These are phyloP conservation scores for Cheilosia vernalis DNA, from an alignment of 2,888 invertebrate genomes.

Conservation along the genomic window DNA sequence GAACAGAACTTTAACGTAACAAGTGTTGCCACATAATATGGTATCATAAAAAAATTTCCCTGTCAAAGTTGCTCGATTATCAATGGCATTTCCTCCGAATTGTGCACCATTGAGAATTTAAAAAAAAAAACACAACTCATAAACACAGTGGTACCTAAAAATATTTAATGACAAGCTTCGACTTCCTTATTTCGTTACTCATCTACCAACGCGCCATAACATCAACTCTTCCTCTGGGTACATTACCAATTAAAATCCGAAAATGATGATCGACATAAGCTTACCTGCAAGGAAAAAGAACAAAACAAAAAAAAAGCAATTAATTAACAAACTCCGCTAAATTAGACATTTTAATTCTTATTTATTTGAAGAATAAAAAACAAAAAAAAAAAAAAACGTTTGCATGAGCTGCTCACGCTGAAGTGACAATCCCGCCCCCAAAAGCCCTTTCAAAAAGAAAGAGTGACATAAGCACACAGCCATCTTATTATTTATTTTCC, in stretches of 20 bases:
- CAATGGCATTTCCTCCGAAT: too few relatives aligned
- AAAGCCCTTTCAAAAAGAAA: slow-evolving; percentile 45
- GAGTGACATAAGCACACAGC: slow-evolving; percentile 40
- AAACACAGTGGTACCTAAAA: neutral
- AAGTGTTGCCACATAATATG: too few relatives aligned
- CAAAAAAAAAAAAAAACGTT: slow-evolving; percentile 1
- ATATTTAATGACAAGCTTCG: neutral
- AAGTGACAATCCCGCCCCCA: slow-evolving; percentile 34
- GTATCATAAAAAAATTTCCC: too few relatives aligned
- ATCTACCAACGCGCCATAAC: neutral
- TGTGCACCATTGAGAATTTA: too few relatives aligned
- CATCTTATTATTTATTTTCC: slow-evolving; percentile 64
- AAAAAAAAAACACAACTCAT: too few relatives aligned
- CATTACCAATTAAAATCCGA: neutral
- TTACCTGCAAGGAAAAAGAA: slow-evolving; percentile 67
- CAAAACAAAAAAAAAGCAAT: slow-evolving; percentile 22
- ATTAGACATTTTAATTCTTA: slow-evolving; percentile 41
- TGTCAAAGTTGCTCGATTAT: too few relatives aligned
- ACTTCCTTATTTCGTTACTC: neutral
- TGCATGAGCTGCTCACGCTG: neutral
- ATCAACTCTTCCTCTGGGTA: neutral
- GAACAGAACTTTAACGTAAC: too few relatives aligned
- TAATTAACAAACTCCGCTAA: slow-evolving; percentile 50
- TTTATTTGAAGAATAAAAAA: slow-evolving; percentile 49
- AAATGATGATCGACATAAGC: slow-evolving; percentile 31